phyloP scores from a whole-genome alignment of 2,888 invertebrate genomes.

The Drosophila emarginata region DNA sequence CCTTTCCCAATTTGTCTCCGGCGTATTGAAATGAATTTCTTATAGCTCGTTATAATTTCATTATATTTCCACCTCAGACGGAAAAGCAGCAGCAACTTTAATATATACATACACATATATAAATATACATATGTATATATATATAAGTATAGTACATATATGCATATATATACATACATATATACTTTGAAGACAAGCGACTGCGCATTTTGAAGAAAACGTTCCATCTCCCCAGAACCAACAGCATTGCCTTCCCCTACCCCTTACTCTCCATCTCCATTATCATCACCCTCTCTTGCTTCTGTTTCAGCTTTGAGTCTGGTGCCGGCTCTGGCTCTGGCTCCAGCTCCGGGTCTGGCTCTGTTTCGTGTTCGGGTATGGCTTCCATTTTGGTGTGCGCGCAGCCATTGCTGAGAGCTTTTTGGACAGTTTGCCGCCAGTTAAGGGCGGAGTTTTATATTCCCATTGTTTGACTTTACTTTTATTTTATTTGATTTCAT shows the following conservation, averaged over 20 bases:
- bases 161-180: slow-evolving; percentile 15
- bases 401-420: slow-evolving; percentile 71
- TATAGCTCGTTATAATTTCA: slow-evolving; percentile 77
- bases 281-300: not conserved
- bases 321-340: too few species aligned
- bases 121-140: slow-evolving; percentile 8
- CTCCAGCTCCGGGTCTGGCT: not conserved
- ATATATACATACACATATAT: slow-evolving; percentile 34
- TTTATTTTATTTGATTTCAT: slow-evolving; percentile 30
- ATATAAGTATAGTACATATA: not conserved
- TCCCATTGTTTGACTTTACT: slow-evolving; percentile 36
- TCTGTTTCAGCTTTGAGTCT: too few species aligned
- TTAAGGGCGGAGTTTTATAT: slow-evolving; percentile 75
- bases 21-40: slow-evolving; percentile 66
- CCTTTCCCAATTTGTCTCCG: slow-evolving; percentile 15
- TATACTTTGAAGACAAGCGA: slow-evolving; percentile 62
- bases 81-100: slow-evolving; percentile 4
- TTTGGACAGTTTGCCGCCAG: not conserved
- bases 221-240: slow-evolving; percentile 34
- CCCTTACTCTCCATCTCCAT: not conserved
- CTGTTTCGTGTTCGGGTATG: slow-evolving; percentile 4
- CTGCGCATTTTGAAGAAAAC: slow-evolving; percentile 79
- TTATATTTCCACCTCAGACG: slow-evolving; percentile 55
- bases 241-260: not conserved
- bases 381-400: slow-evolving; percentile 59